Evolutionary conservation across 1,140 invertebrate species (phyloP), one percentile per base, ranked within the genome.

Genomic region (Orussus abietinus): DNA sequence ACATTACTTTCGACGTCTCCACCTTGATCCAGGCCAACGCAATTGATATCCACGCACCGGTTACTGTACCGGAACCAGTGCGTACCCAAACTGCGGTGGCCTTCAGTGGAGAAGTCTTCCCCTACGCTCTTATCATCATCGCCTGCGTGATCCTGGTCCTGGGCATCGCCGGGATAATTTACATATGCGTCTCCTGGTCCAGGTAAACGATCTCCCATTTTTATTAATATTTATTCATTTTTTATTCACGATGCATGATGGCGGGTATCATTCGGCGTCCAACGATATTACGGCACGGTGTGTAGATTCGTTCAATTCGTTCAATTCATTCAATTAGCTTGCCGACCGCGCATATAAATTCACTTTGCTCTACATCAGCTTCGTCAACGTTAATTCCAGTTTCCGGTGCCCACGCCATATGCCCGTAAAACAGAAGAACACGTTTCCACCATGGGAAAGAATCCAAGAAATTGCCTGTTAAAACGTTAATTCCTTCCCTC

Each of bases 101-200:
- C 5, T 77, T 80, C 39, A 80, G 80, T 43, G 83, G 78, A 51
- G 84, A 84, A 44, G 85, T 89, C 3, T 88, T 92, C 54, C 90
- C 90, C 5, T 89, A 90, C 36, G 90, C 88, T 4, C 74, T 95
- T 4, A 87, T 96, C 34, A 81, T 88, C 13, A 82, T 95, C 12
- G 91, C 90, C 1, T 84, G 83, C 22, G 80, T 95, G 11, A 93
- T 96, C 38, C 80, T 94, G 11, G 76, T 95, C 3, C 77, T 93
- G 13, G 88, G 88, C 2, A 77, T 87, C 10, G 83, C 86, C 37
- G 90, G 88, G 9, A 93, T 93, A 22, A 82, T 92, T 18, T 92
- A 94, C 59, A 91, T 95, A 19, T 92, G 92, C 60, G 82, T 92
- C 28, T 90, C 90, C 1, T 94, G 91, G 90, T 88, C 89, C 38